Evolutionary conservation across 1,140 invertebrate species (phyloP).

Genomic region (Lepidurus couesii): DNA sequence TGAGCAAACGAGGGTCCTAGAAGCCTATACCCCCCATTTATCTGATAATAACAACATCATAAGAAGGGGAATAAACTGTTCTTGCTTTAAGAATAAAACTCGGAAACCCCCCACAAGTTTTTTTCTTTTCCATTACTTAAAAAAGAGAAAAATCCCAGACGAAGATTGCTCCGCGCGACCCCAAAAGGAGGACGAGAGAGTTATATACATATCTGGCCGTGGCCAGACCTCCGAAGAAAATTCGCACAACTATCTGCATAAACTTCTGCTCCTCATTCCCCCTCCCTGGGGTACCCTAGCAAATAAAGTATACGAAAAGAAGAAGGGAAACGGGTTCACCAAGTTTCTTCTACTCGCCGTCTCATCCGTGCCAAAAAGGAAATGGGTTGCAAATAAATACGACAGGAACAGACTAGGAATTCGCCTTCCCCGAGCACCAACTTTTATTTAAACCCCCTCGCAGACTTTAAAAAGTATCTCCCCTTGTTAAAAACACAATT

Average conservation of each 20-base stretch:
- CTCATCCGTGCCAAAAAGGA: neutral
- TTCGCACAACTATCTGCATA: conserved; percentile 22
- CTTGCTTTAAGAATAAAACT: neutral
- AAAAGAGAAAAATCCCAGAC: too few species aligned
- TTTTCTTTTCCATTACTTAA: neutral
- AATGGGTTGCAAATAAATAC: neutral
- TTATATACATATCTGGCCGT: neutral
- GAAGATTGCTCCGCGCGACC: neutral
- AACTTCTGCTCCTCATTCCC: neutral
- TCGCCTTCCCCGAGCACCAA: too few species aligned
- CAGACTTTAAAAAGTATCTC: too few species aligned
- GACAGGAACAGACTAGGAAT: neutral
- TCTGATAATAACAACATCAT: neutral
- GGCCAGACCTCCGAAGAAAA: neutral
- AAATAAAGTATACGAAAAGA: neutral
- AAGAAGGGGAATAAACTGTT: neutral
- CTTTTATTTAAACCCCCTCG: too few species aligned
- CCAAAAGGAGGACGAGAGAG: neutral
- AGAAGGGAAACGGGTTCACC: neutral
- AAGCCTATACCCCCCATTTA: too few species aligned
- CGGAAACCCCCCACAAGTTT: neutral
- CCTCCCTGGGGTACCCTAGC: neutral
- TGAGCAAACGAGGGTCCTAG: too few species aligned
- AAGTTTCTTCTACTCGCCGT: neutral
- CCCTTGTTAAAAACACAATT: too few species aligned